These are phyloP conservation scores for Psilanteris sp. DNA, from an alignment of 1,140 invertebrate species.

Conservation along the genomic window DNA sequence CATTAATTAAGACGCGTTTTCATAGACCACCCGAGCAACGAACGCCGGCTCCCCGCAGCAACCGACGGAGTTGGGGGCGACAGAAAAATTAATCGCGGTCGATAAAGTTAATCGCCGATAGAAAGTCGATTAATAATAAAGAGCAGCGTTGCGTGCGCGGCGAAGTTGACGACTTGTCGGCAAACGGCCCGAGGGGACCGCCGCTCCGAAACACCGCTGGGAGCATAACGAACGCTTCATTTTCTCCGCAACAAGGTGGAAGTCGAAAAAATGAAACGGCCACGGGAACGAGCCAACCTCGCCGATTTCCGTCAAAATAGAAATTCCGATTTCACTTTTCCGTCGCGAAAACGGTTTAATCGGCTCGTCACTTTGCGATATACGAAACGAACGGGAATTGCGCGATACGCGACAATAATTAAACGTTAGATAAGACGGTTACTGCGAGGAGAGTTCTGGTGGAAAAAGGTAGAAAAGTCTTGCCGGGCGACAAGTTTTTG, in stretches of 20 bases:
- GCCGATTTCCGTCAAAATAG: conserved; percentile 12
- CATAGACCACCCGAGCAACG: conserved; percentile 57
- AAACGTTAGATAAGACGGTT: conserved; percentile 36
- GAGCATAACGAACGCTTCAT: conserved; percentile 18
- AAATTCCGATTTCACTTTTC: conserved; percentile 42
- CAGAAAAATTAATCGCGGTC: conserved; percentile 51
- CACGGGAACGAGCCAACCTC: conserved; percentile 28
- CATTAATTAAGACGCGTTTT: conserved; percentile 63
- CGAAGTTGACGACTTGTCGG: conserved; percentile 26
- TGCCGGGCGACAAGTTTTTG: no score
- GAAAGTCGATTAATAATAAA: conserved; percentile 46
- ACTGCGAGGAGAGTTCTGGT: no score
- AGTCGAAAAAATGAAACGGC: conserved; percentile 12
- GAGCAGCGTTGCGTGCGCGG: no score
- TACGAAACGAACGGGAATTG: conserved; percentile 9
- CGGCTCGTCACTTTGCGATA: conserved; percentile 20
- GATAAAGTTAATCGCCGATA: conserved; percentile 31
- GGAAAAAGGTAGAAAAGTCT: background rate
- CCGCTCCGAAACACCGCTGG: conserved; percentile 8
- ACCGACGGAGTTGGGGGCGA: conserved; percentile 8
- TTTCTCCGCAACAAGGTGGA: conserved; percentile 10
- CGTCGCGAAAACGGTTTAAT: conserved; percentile 31
- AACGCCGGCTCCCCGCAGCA: conserved; percentile 14
- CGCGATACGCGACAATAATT: conserved; percentile 6
- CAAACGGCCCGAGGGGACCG: conserved; percentile 22